Evolutionary conservation across 2,113 vertebrate genomes (phyloP).

Genomic region (Pluvianellus socialis): DNA sequence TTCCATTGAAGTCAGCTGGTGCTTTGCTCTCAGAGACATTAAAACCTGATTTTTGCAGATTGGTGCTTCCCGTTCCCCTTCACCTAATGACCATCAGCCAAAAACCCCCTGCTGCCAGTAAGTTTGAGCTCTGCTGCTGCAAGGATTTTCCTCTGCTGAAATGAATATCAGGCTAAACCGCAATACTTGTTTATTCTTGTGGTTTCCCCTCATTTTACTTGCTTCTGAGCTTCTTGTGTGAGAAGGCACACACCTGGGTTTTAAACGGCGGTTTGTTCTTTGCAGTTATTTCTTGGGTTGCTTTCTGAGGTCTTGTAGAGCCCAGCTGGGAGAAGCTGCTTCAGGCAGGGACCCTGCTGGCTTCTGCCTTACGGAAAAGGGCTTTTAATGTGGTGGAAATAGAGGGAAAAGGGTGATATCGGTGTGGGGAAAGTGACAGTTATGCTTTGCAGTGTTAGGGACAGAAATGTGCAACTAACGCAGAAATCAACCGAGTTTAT

Average conservation of each 20-base stretch:
- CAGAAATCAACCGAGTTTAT: background rate
- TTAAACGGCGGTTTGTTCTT: background rate
- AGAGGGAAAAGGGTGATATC: rapidly evolving
- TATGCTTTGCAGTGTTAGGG: background rate
- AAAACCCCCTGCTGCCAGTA: background rate
- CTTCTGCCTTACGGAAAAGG: background rate
- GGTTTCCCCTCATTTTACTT: background rate
- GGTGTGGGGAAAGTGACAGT: rapidly evolving
- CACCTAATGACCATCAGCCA: no score
- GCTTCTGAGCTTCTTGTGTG: background rate
- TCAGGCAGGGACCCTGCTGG: background rate
- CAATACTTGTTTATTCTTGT: background rate
- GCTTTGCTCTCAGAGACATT: background rate
- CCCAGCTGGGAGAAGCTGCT: background rate
- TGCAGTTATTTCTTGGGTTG: background rate
- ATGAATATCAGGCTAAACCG: rapidly evolving
- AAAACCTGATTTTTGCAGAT: background rate
- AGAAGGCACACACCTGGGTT: background rate
- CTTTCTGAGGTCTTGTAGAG: background rate
- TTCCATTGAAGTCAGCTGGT: background rate
- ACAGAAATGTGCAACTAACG: background rate
- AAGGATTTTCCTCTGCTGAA: background rate
- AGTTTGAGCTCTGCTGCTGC: background rate
- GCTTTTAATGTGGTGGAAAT: background rate
- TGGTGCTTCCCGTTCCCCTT: background rate